A percentile compares a stretch with the other conserved stretches of the same genome.
Evolutionary conservation across 2,113 vertebrate genomes (phyloP).

Genomic region (Corvus moneduloides): DNA sequence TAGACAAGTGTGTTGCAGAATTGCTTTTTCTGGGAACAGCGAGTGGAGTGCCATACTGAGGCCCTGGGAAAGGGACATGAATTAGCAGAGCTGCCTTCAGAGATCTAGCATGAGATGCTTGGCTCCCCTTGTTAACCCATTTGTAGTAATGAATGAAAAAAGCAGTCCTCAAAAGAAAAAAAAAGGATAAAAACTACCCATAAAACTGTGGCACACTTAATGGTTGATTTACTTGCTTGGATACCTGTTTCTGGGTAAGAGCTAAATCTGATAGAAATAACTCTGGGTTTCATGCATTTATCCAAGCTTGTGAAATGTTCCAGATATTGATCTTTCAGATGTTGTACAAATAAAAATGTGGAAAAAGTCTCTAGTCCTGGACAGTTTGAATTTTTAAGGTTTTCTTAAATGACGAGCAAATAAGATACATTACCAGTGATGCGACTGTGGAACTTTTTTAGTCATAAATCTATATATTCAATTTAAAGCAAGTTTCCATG

Average conservation of each 20-base stretch:
- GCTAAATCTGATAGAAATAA: background rate
- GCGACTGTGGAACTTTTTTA: background rate
- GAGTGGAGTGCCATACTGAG: background rate
- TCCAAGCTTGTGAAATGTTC: background rate
- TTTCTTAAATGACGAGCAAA: background rate
- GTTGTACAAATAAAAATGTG: background rate
- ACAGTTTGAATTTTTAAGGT: background rate
- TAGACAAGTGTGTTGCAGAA: background rate
- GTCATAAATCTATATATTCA: background rate
- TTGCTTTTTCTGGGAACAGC: background rate
- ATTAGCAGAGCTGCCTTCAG: background rate
- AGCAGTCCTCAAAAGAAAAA: background rate
- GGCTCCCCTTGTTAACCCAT: background rate
- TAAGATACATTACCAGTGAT: background rate
- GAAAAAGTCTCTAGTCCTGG: background rate
- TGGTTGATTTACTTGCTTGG: background rate
- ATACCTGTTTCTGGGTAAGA: background rate
- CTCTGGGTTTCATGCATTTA: background rate
- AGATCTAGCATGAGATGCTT: background rate
- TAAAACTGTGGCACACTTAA: background rate
- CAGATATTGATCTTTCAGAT: background rate
- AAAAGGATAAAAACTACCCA: rapidly evolving
- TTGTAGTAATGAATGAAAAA: background rate
- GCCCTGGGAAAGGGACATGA: background rate
- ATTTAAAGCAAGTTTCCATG: background rate